phyloP scores from a whole-genome alignment of 2,888 invertebrate species.

The Apamea sordens region DNA sequence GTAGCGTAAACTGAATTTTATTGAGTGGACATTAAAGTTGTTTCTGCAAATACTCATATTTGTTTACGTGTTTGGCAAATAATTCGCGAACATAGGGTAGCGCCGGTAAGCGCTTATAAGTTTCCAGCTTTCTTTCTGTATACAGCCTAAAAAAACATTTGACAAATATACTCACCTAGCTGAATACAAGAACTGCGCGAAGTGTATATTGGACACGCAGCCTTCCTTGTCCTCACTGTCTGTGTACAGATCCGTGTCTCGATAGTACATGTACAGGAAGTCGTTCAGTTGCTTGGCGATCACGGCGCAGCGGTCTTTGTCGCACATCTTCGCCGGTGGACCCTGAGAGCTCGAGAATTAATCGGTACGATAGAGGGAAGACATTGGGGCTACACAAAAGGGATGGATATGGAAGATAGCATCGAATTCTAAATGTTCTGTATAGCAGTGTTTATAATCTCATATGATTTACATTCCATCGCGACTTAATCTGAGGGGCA shows the following conservation, averaged over 20 bases:
- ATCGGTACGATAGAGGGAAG: conserved; percentile 37
- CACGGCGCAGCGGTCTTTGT: conserved; percentile 95
- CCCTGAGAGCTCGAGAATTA: conserved; percentile 83
- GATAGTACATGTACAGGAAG: conserved; percentile 95
- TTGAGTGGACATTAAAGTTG: too few relatives aligned
- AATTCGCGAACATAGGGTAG: too few relatives aligned
- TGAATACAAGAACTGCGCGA: conserved; percentile 87
- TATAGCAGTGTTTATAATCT: too few relatives aligned
- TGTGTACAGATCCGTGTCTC: conserved; percentile 94
- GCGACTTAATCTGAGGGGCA: too few relatives aligned
- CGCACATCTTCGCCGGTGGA: conserved; percentile 93
- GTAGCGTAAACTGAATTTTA: too few relatives aligned
- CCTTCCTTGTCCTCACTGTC: conserved; percentile 93
- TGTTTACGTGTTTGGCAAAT: too few relatives aligned
- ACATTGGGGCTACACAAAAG: fast-evolving
- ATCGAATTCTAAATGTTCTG: too few relatives aligned
- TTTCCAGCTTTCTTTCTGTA: too few relatives aligned
- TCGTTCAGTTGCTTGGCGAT: conserved; percentile 96
- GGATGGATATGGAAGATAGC: background rate
- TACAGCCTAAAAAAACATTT: too few relatives aligned
- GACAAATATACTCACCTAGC: conserved; percentile 78
- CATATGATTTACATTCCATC: too few relatives aligned
- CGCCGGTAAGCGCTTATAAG: too few relatives aligned
- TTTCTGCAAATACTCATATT: too few relatives aligned
- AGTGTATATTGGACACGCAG: conserved; percentile 86